Evolutionary conservation across 2,888 invertebrate genomes (phyloP), one percentile per base, ranked within the genome.

Genomic region (Halocaridina rubra): DNA sequence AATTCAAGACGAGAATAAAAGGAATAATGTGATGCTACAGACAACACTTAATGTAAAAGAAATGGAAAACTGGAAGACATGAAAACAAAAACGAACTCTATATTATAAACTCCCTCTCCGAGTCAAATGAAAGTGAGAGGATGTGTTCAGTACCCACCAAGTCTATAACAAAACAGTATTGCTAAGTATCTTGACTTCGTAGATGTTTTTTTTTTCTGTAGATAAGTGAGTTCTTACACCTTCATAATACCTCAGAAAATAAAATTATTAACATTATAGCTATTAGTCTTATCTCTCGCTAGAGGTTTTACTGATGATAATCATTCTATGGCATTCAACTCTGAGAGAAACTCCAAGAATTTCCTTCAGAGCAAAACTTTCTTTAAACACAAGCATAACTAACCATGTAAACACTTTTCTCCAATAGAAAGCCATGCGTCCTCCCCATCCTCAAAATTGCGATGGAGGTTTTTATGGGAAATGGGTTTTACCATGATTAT

Each of bases 171-270:
- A 76, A 76, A 76, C 76, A 76, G 76, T 76, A 76, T 76, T 76
- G 29, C 59, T 76, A 76, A 76, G 76, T 76, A 76, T 76, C 32
- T 30, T 59, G 13, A 76, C 16, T 8, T 19, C 24, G 72, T 72
- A 72, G 46, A 72, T 10, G 19, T 46, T 7, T 24, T 24, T n/a
- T n/a, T 24, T 24, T 22, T 72, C 19, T 76, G 59, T 76, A 76
- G 76, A 76, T 76, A 59, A 29, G 59, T 19, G 69, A 53, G 30
- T 33, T 79, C 69, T 29, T 61, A 77, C 77, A 79, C 79, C 79
- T 39, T 79, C 69, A 69, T 79, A 46, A 69, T 79, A 79, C 79
- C 79, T 79, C 79, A 79, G 46, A 79, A 77, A n/a, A 8, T 22
- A n/a, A 69, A 69, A 4, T 16, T 16, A 8, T 22, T 61, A 22